Base-by-base conservation (phyloP, 2,113 vertebrate species). In the Clinocottus analis region DNA sequence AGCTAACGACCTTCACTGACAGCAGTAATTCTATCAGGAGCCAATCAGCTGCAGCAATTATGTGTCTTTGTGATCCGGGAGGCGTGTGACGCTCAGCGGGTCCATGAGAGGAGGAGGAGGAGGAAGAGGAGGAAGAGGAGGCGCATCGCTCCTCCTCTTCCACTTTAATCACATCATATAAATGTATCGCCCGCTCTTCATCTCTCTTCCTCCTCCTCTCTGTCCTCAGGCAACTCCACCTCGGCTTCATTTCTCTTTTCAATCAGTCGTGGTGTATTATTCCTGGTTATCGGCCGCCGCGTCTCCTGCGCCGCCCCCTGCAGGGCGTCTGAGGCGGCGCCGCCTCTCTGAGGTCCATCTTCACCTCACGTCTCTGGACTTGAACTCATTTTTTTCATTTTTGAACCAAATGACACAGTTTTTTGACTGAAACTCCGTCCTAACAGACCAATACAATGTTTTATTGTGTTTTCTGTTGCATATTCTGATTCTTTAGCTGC, bases 21-120 rank as follows among this genome's bases (percentile, higher is more conserved):
- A 91, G 92, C 78, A 43, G 84, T 92, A 91, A 94, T 93, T 94
- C 90, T 93, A 94, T 94, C 94, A 91, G 91, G 90, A 89, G 75
- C 86, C 89, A 94, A 94, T 94, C 92, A 92, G 91, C 78, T 77
- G 82, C 82, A 88, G 92, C 92, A 93, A 93, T 94, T 93, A 94
- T 87, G 67, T 47, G 75, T 91, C 91, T 93, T 88, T 94, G 90
- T 92, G 89, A 80, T n/a, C n/a, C n/a, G n/a, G n/a, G n/a, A n/a
- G n/a, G 90, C 69, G 84, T 68, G 90, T n/a, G 90, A 91, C 90
- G 91, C 86, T 92, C 92, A 93, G 90, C 53, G 77, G 87, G 92
- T 94, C 93, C 92, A 91, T 94, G 94, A 93, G 87, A 87, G 87
- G 33, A 90, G 86, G 87, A 90, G 87, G 79, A n/a, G n/a, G n/a